A percentile compares a stretch with the other conserved stretches of the same genome.
phyloP scores from a whole-genome alignment of 2,888 invertebrate genomes.

The Tiphia femorata region DNA sequence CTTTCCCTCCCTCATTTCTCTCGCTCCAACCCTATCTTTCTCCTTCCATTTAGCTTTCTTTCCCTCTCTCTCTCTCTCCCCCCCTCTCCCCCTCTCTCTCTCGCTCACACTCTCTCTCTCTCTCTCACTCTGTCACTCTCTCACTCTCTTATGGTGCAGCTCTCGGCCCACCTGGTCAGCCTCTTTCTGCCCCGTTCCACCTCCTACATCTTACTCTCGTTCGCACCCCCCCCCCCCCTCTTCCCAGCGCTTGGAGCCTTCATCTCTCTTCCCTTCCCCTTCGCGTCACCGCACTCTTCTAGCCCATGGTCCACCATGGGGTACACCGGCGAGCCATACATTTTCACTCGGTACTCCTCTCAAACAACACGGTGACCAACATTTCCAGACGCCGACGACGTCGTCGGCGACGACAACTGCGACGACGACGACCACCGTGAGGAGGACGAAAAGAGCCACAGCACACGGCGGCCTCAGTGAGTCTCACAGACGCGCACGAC shows the following conservation, averaged over 20 bases:
- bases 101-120: constrained; percentile 24
- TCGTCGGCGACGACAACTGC: neutral
- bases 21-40: constrained; percentile 15
- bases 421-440: constrained; percentile 11
- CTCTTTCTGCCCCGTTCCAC: neutral
- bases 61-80: constrained; percentile 11
- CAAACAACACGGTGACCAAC: neutral
- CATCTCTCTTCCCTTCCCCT: neutral
- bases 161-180: constrained; percentile 3
- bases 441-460: too few relatives aligned
- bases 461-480: constrained; percentile 39
- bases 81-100: too few relatives aligned
- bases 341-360: too few relatives aligned
- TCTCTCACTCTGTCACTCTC: constrained; percentile 4
- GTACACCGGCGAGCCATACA: too few relatives aligned
- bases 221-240: neutral
- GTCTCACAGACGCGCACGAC: neutral
- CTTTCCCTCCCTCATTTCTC: constrained; percentile 15
- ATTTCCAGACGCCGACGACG: neutral
- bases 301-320: too few relatives aligned
- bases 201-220: too few relatives aligned
- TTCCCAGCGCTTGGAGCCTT: neutral
- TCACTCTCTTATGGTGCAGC: constrained; percentile 5
- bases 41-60: constrained; percentile 17
- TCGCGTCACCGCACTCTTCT: neutral